Evolutionary conservation across 2,888 invertebrate species (phyloP), one percentile per base, ranked within the genome.

Genomic region (Agonopterix alstromeriana): DNA sequence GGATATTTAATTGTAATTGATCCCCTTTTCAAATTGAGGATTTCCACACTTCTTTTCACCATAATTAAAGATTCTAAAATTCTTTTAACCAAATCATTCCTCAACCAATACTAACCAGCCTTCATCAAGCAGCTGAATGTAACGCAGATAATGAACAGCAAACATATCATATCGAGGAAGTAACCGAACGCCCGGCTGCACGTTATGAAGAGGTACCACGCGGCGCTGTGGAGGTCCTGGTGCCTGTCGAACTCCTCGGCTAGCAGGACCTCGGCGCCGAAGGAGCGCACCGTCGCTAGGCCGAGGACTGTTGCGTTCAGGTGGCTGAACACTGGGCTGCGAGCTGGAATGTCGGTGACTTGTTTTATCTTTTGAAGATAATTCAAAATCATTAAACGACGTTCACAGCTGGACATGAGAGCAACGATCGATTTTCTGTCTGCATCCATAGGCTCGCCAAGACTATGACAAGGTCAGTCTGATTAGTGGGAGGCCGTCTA

Each of bases 301-400:
- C 97, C 97, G 58, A 94, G 91, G 2, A 97, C 85, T 0, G 94
- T 93, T 8, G 95, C 93, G 65, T 93, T 94, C 38, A 97, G 82
- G 72, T 96, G 96, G 1, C 94, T 92, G 71, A 95, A 96, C 0
- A 97, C 94, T 0, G 97, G 97, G 65, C 95, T 95, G 49, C 95
- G 91, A 58, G 94, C 96, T 96, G 82, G 47, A 47, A 38, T n/a
- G n/a, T 27, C 5, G 38, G 38, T 38, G 5, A 27, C 5, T 27
- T 27, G 5, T 7, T 7, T 27, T 7, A 1, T 27, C 3, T 3
- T 3, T 17, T 3, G 17, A 17, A 17, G 1, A 14, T 17, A 17
- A 17, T 17, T 17, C 3, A 17, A 17, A 17, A 17, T 17, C 17
- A 17, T 17, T 17, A 17, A 2, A 2, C 17, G 2, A 17, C 2